Conservation (phyloP, 2,797 vertebrate species). For the Pogonophryne albipinna region DNA sequence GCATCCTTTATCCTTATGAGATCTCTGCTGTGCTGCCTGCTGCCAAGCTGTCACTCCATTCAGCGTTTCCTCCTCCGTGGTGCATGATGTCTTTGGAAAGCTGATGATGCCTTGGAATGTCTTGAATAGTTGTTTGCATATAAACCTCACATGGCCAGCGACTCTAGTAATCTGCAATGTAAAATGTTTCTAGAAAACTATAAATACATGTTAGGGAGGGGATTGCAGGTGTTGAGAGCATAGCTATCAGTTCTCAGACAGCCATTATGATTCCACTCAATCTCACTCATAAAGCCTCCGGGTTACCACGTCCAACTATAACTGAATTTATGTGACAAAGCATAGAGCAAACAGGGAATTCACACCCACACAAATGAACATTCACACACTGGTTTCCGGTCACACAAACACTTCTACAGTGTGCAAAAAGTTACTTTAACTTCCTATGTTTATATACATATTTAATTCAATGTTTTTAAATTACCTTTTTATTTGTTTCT, state of each 20-base stretch:
- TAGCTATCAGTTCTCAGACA: constrained; percentile 66
- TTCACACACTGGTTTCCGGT: not conserved
- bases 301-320: constrained; percentile 56
- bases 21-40: constrained; percentile 39
- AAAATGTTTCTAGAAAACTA: constrained; percentile 30
- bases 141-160: constrained; percentile 29
- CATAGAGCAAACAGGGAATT: constrained; percentile 44
- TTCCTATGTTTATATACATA: too few relatives aligned
- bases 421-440: too few relatives aligned
- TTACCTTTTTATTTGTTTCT: too few relatives aligned
- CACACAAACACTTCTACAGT: not conserved
- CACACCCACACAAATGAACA: not conserved
- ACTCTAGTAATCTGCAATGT: constrained; percentile 35
- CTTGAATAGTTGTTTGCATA: constrained; percentile 53
- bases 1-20: constrained; percentile 63
- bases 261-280: constrained; percentile 61
- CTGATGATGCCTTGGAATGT: constrained; percentile 60
- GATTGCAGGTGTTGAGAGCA: constrained; percentile 57
- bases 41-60: constrained; percentile 64
- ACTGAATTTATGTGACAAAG: constrained; percentile 68
- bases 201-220: constrained; percentile 1
- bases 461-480: too few relatives aligned
- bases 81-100: constrained; percentile 60
- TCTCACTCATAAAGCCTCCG: constrained; percentile 52
- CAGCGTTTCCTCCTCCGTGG: constrained; percentile 49